A percentile compares a stretch with the other conserved stretches of the same genome.
These are phyloP conservation scores for Lepidotrigona ventralis DNA, from an alignment of 1,140 invertebrate genomes.

Conservation along the genomic window DNA sequence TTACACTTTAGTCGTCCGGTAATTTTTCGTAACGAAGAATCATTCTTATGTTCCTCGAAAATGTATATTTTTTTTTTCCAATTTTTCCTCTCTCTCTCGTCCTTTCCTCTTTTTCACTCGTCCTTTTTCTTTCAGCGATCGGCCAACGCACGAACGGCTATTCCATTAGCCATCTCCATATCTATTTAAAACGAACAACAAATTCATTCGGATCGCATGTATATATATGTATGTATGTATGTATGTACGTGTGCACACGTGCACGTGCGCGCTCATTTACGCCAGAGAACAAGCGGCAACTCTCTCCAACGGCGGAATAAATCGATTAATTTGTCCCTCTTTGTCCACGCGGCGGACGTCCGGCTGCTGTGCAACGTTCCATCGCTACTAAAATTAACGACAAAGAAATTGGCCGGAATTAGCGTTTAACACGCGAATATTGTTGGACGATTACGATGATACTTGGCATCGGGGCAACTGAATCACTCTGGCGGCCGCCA, in stretches of 20 bases:
- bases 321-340: conserved; percentile 15
- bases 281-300: neutral
- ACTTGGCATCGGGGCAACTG: neutral
- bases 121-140: neutral
- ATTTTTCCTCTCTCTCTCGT: too few species aligned
- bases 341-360: neutral
- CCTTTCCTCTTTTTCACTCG: too few species aligned
- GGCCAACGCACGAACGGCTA: neutral
- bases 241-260: neutral
- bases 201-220: neutral
- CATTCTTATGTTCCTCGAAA: neutral
- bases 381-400: conserved; percentile 20
- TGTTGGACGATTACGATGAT: neutral
- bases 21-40: neutral
- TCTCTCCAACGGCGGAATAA: neutral
- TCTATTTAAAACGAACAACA: neutral
- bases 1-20: too few species aligned
- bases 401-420: conserved; percentile 15
- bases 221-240: too few species aligned
- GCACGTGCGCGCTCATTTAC: neutral
- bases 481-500: neutral
- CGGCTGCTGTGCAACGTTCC: neutral
- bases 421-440: conserved; percentile 22
- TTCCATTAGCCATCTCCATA: conserved; percentile 9
- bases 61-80: neutral